Percentiles rank a stretch among this genome's conserved stretches.
These are phyloP conservation scores for Drosophila nasuta DNA, from an alignment of 1,140 invertebrate species.

Conservation along the genomic window DNA sequence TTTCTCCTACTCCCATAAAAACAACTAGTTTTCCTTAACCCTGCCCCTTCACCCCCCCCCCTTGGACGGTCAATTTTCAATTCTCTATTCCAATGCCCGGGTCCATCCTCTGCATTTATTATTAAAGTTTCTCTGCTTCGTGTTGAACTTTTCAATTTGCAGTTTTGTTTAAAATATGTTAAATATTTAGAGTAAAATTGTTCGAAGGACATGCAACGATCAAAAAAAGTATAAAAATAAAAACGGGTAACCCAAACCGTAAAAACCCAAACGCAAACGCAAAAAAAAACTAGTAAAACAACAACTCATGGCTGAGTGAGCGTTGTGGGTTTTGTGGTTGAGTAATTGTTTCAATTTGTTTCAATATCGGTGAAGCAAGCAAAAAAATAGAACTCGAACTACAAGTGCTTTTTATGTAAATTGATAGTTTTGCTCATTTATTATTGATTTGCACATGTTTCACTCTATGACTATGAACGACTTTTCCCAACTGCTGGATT, in stretches of 20 bases:
- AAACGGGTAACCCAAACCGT: not conserved
- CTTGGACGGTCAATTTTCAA: no score
- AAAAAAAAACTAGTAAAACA: no score
- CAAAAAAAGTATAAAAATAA: not conserved
- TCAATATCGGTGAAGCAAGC: constrained; percentile 1
- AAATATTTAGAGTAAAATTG: constrained; percentile 18
- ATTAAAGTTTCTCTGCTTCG: constrained; percentile 28
- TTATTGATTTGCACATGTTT: constrained; percentile 7
- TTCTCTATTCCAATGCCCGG: no score
- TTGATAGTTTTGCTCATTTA: constrained; percentile 7
- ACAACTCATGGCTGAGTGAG: constrained; percentile 28
- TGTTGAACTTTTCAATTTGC: constrained; percentile 30
- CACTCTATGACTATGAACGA: not conserved
- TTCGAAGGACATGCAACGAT: not conserved
- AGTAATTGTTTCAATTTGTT: constrained; percentile 32
- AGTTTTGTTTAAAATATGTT: constrained; percentile 39
- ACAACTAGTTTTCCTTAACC: constrained; percentile 10
- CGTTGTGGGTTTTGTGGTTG: constrained; percentile 28
- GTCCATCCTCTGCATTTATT: constrained; percentile 22
- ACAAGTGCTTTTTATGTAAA: constrained; percentile 11
- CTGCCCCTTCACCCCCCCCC: not conserved
- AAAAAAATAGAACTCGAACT: not conserved
- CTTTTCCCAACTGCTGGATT: not conserved
- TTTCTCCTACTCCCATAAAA: not conserved
- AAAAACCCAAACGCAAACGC: no score